Percentiles rank a stretch among this genome's conserved stretches.
Conservation (phyloP, 1,140 invertebrate genomes). For the Pectinophora gossypiella region DNA sequence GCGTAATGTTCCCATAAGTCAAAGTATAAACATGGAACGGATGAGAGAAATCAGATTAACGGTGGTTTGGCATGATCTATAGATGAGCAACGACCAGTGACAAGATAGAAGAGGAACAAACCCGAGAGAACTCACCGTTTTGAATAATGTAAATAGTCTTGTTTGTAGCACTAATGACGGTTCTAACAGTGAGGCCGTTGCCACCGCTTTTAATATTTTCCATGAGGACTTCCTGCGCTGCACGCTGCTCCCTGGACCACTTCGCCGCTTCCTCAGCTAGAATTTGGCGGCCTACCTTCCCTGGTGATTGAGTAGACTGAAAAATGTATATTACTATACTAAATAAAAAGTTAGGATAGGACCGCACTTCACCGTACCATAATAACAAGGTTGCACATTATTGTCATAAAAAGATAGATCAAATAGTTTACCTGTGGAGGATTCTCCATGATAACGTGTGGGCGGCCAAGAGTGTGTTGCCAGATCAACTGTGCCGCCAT, state of each 20-base stretch:
- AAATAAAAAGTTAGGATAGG: too few species aligned
- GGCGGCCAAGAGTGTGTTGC: conserved; percentile 62
- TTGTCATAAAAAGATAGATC: not conserved
- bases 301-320: conserved; percentile 58
- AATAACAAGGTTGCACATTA: too few species aligned
- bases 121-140: conserved; percentile 46
- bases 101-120: too few species aligned
- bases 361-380: too few species aligned
- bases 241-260: conserved; percentile 62
- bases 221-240: conserved; percentile 63
- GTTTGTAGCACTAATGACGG: conserved; percentile 38
- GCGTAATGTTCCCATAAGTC: too few species aligned
- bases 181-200: conserved; percentile 61
- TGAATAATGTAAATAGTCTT: conserved; percentile 64
- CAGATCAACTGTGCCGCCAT: conserved; percentile 60
- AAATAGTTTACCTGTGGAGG: conserved; percentile 45
- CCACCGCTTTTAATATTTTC: conserved; percentile 67
- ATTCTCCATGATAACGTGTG: conserved; percentile 63
- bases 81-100: too few species aligned
- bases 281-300: conserved; percentile 60
- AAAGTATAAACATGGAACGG: too few species aligned
- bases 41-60: too few species aligned
- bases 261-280: conserved; percentile 62
- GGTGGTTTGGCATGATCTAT: too few species aligned
- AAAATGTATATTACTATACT: conserved; percentile 8